phyloP scores from a whole-genome alignment of 2,113 vertebrate genomes.

The Sakesphorus luctuosus region DNA sequence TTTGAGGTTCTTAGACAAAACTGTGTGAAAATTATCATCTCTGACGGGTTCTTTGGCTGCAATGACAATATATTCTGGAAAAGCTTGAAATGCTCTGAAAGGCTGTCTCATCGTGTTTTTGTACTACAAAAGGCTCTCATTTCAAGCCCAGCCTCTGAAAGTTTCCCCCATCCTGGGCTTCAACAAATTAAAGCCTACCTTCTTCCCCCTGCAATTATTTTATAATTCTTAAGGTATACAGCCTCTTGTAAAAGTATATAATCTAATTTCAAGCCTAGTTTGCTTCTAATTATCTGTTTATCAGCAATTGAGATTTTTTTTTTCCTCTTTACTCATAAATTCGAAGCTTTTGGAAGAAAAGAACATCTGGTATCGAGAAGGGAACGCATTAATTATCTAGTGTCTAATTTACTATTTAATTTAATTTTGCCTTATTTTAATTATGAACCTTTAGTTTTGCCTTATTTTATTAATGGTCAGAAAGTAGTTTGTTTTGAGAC shows the following conservation, averaged over 20 bases:
- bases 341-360: neutral
- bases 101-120: conserved; percentile 56
- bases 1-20: conserved; percentile 38
- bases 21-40: conserved; percentile 54
- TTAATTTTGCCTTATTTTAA: neutral
- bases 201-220: conserved; percentile 18
- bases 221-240: neutral
- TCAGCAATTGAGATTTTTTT: neutral
- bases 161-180: conserved; percentile 46
- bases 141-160: conserved; percentile 32
- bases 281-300: conserved; percentile 52
- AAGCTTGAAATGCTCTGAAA: conserved; percentile 64
- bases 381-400: neutral
- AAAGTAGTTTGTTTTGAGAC: neutral
- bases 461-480: neutral
- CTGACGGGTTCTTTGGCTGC: conserved; percentile 32
- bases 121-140: conserved; percentile 64
- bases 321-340: neutral
- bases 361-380: neutral
- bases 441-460: neutral
- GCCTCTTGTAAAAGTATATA: conserved; percentile 39
- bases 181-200: conserved; percentile 36
- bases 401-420: neutral
- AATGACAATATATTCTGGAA: conserved; percentile 34
- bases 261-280: conserved; percentile 59